Evolutionary conservation across 2,113 vertebrate species (phyloP).

Genomic region (Clarias gariepinus): DNA sequence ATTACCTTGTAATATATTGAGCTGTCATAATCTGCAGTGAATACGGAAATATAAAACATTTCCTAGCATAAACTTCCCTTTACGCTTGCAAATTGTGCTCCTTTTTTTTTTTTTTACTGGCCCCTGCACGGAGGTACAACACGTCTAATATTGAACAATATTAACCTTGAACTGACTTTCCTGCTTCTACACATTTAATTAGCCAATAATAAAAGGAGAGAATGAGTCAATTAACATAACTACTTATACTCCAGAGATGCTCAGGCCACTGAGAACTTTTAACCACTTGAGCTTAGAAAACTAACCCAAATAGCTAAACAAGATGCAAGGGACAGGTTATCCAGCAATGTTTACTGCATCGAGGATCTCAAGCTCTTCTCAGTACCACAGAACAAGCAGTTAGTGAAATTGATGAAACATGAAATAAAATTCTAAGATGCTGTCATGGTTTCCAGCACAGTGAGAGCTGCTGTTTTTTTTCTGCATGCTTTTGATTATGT

Average conservation of each 20-base stretch:
- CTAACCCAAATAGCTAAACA: neutral
- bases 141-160: neutral
- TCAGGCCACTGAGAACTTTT: neutral
- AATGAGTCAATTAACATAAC: neutral
- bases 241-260: neutral
- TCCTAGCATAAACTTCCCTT: neutral
- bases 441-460: neutral
- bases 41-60: neutral
- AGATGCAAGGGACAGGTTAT: neutral
- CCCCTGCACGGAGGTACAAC: neutral
- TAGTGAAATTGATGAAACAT: neutral
- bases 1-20: neutral
- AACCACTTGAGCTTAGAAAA: constrained; percentile 27
- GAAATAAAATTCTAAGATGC: neutral
- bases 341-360: neutral
- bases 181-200: neutral
- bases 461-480: neutral
- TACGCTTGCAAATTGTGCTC: neutral
- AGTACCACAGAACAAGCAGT: neutral
- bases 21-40: neutral
- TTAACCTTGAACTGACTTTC: neutral
- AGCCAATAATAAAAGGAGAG: neutral
- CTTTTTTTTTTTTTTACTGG: neutral
- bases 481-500: neutral
- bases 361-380: neutral